These are phyloP conservation scores for Podotricha telesiphe DNA, from an alignment of 2,888 invertebrate species.

Conservation along the genomic window DNA sequence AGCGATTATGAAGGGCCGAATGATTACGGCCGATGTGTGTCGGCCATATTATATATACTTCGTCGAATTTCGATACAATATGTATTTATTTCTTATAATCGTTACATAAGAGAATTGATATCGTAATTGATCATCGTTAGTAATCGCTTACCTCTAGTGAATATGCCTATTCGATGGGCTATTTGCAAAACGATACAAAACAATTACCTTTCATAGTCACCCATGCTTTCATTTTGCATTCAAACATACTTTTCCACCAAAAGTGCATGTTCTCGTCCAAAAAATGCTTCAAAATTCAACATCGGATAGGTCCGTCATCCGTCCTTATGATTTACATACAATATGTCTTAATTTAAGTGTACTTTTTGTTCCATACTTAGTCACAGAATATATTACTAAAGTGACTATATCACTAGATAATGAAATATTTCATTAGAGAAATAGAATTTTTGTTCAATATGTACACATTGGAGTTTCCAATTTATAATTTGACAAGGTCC, in stretches of 20 bases:
- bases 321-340: not conserved
- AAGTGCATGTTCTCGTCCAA: conserved; percentile 22
- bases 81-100: conserved; percentile 10
- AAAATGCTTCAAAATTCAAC: conserved; percentile 14
- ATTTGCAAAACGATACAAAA: conserved; percentile 60
- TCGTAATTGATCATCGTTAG: not conserved
- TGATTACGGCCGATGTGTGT: not conserved
- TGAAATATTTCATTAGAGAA: not conserved
- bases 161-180: conserved; percentile 78
- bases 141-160: conserved; percentile 22
- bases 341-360: not conserved
- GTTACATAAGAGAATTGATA: conserved; percentile 3
- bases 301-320: not conserved
- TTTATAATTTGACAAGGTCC: not conserved
- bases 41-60: too few relatives aligned
- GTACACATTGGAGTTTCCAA: not conserved
- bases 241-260: conserved; percentile 28
- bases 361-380: not conserved
- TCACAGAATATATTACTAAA: not conserved
- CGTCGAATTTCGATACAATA: not conserved
- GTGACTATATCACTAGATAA: not conserved
- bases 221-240: conserved; percentile 42
- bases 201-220: conserved; percentile 51
- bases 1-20: conserved; percentile 13
- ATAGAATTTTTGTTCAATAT: not conserved